Base-by-base conservation (phyloP, 2,797 vertebrate genomes). In the Gymnocypris eckloni region DNA sequence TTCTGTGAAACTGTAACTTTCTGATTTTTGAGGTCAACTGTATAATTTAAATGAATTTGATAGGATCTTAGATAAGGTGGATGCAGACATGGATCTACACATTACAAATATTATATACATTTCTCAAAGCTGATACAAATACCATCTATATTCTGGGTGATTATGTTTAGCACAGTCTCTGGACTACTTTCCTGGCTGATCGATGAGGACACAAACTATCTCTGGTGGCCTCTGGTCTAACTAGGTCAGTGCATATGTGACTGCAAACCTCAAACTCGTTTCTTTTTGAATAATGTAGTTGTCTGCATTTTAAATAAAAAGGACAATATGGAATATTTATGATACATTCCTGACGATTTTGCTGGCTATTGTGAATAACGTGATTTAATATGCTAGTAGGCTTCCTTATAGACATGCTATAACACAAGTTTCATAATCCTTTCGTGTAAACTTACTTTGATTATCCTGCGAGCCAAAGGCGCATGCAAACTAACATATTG, bases 171-270 rank as follows among this genome's bases (percentile, higher is more conserved):
- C 15, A 66, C 20, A 66, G 59, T 39, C 43, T 52, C 28, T 83
- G 82, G 13, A 66, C 81, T 83, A 83, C 81, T 83, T 66, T 64
- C 43, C 43, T 52, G 45, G 56, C 41, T 75, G 81, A 83, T 71
- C 22, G 71, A 75, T 83, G 81, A 76, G 8, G 59, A 76, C 20
- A 66, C 72, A 66, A 16, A 52, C 13, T 12, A 83, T 37, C 43
- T 50, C 71, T 75, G 12, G 81, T 50, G 41, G 9, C n/a, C 6
- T 72, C 67, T 72, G 16, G 52, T 82, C 37, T 66, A 83, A 76
- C 28, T 76, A 83, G 82, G 59, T 48, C 59, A 83, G 11, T 25
- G 13, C n/a, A 56, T 22, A n/a, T 28, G 5, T 18, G 37, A 82
- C 50, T 71, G 22, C 50, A 71, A 82, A 59, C n/a, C 20, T 8